A percentile compares a stretch with the other conserved stretches of the same genome.
phyloP scores from a whole-genome alignment of 2,113 vertebrate species.

The Odobenus rosmarus region DNA sequence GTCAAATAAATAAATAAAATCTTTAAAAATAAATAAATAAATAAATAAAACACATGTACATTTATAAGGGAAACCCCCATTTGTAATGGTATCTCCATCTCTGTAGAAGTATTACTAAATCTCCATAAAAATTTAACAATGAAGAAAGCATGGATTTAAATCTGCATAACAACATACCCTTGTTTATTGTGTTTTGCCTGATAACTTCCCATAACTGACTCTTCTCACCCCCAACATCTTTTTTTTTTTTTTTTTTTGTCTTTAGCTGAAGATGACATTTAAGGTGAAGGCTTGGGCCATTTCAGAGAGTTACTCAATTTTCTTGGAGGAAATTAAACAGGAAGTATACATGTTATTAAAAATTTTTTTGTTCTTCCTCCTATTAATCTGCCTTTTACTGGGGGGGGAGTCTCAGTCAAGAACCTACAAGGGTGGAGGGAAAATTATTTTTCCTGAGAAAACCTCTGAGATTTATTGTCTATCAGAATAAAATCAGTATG shows the following conservation, averaged over 20 bases:
- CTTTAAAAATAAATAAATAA: too few relatives aligned
- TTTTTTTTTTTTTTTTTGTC: not conserved
- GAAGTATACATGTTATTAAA: not conserved
- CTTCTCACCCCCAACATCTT: not conserved
- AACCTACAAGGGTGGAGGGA: not conserved
- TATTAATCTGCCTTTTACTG: not conserved
- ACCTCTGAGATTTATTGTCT: not conserved
- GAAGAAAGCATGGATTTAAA: not conserved
- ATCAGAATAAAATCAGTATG: conserved; percentile 25
- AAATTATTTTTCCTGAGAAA: not conserved
- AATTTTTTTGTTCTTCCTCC: not conserved
- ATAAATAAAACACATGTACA: not conserved
- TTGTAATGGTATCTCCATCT: not conserved
- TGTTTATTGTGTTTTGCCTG: not conserved
- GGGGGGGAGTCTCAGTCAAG: not conserved
- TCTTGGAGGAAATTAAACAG: not conserved
- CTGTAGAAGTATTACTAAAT: not conserved
- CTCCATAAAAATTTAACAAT: not conserved
- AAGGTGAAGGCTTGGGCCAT: not conserved
- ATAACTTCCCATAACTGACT: not conserved
- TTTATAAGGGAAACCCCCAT: not conserved
- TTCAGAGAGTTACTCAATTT: not conserved
- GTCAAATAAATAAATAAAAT: too few relatives aligned
- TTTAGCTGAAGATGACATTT: not conserved
- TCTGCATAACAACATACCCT: not conserved